Conservation (phyloP, 2,113 vertebrate genomes). For the Ictidomys tridecemlineatus region DNA sequence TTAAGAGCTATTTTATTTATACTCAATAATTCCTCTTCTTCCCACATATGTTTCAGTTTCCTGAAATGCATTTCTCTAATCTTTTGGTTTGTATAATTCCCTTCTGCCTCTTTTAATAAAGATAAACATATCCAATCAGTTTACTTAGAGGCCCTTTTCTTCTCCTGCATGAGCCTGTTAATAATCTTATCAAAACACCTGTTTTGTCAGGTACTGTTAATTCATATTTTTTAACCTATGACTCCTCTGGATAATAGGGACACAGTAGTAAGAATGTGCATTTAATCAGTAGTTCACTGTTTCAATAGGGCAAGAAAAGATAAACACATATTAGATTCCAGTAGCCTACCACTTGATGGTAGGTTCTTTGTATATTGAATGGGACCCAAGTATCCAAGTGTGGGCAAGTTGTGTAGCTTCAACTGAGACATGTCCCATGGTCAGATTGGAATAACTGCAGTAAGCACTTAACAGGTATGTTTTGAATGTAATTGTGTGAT, state of each 20-base stretch:
- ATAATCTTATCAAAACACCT: background rate
- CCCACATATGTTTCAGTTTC: background rate
- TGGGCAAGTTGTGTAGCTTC: background rate
- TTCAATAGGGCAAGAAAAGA: background rate
- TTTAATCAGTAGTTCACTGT: background rate
- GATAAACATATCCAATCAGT: too few species aligned
- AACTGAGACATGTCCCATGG: background rate
- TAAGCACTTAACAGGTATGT: background rate
- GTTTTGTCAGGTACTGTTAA: background rate
- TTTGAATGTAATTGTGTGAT: background rate
- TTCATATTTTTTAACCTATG: background rate
- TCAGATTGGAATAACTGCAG: background rate
- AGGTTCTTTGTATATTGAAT: background rate
- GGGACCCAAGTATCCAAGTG: background rate
- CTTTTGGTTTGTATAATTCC: background rate
- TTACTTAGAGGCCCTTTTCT: fast-evolving
- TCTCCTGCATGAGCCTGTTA: background rate
- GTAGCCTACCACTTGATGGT: background rate
- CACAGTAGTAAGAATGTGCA: background rate
- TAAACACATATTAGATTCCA: background rate
- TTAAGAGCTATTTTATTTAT: background rate
- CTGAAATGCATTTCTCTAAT: background rate
- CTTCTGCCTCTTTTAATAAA: background rate
- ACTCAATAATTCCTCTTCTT: background rate
- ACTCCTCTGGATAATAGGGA: background rate